Evolutionary conservation across 2,797 vertebrate genomes (phyloP).

Genomic region (Halcyon leucocephala): DNA sequence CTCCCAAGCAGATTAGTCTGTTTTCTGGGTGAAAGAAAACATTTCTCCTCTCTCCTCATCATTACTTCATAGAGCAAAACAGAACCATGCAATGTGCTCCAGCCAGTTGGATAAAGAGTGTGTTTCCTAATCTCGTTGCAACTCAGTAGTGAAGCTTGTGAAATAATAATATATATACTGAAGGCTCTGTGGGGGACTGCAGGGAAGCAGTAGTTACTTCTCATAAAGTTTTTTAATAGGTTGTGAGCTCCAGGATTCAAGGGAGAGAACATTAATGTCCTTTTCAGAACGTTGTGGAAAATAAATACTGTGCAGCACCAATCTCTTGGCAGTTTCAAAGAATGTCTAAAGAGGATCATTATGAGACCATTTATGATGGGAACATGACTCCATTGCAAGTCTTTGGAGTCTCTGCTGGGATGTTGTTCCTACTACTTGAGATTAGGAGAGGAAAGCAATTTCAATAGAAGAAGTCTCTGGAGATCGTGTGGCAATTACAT

Average conservation of each 20-base stretch:
- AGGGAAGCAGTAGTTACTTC: constrained; percentile 67
- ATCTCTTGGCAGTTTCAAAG: constrained; percentile 74
- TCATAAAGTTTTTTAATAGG: constrained; percentile 66
- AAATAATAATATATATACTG: constrained; percentile 70
- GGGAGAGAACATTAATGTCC: constrained; percentile 66
- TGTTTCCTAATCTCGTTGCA: constrained; percentile 72
- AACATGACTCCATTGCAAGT: constrained; percentile 67
- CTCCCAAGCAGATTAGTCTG: background rate
- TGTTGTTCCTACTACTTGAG: constrained; percentile 70
- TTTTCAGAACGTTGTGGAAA: constrained; percentile 59
- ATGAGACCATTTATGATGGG: constrained; percentile 62
- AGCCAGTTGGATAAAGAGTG: constrained; percentile 48
- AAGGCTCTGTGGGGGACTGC: constrained; percentile 59
- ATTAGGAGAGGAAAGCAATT: constrained; percentile 75
- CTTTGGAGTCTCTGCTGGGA: constrained; percentile 67
- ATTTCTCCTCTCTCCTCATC: background rate
- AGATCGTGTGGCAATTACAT: constrained; percentile 61
- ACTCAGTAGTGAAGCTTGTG: constrained; percentile 60
- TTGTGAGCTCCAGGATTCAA: constrained; percentile 61
- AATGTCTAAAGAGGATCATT: constrained; percentile 71
- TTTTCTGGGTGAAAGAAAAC: constrained; percentile 61
- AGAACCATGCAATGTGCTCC: constrained; percentile 53
- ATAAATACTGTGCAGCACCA: constrained; percentile 66
- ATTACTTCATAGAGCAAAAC: constrained; percentile 50
- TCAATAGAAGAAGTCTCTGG: constrained; percentile 66